Conservation (phyloP, 2,888 invertebrate genomes). For the Tipula helvola region DNA sequence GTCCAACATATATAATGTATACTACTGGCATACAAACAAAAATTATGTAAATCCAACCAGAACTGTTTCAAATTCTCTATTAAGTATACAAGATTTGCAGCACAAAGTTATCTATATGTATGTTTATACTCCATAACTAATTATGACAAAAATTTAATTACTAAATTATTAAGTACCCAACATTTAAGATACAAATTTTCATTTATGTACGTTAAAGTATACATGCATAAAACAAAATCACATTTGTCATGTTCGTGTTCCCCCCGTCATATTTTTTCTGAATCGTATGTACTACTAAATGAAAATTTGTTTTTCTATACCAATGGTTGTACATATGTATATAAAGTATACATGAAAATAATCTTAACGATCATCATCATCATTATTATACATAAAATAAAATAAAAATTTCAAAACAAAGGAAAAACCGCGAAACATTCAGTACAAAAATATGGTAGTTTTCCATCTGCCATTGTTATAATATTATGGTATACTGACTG, state of each 20-base stretch:
- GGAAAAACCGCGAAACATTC: background rate
- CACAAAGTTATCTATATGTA: no score
- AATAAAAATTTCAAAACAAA: background rate
- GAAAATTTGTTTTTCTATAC: background rate
- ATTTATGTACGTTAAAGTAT: background rate
- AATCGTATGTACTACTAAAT: background rate
- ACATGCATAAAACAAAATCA: background rate
- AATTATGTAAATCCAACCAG: no score
- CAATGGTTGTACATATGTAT: background rate
- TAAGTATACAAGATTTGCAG: no score
- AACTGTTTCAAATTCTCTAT: no score
- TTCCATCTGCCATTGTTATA: background rate
- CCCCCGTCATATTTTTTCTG: background rate
- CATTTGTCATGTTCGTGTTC: background rate
- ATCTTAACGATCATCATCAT: slow-evolving; percentile 4
- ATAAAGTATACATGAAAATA: background rate
- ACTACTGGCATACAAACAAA: no score
- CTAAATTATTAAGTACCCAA: background rate
- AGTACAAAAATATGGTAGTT: background rate
- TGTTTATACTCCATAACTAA: background rate
- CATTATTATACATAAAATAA: background rate
- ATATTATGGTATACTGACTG: background rate
- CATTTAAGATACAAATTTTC: no score
- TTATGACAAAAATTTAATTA: background rate
- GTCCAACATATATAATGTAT: no score